Conservation (phyloP, 2,797 vertebrate species). For the Calcarius lapponicus region DNA sequence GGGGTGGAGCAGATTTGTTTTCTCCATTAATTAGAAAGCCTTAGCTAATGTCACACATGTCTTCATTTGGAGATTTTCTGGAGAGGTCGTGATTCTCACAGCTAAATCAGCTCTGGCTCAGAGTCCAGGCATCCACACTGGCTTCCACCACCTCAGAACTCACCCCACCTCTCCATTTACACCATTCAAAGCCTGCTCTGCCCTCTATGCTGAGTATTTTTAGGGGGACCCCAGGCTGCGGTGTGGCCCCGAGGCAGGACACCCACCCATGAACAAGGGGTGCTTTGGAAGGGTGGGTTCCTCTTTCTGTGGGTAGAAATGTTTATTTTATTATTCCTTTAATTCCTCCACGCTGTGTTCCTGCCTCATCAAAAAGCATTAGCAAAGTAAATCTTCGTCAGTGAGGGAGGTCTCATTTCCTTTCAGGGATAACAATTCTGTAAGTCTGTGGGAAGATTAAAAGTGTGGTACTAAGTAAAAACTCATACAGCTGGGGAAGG, state of each 20-base stretch:
- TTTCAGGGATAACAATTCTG: conserved; percentile 44
- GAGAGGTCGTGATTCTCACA: not conserved
- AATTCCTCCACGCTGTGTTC: not conserved
- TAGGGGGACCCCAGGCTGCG: not conserved
- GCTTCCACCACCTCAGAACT: not conserved
- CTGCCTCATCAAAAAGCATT: conserved; percentile 41
- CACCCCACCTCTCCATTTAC: not conserved
- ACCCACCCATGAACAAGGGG: not conserved
- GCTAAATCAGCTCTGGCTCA: not conserved
- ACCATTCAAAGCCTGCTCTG: not conserved
- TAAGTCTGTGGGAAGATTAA: conserved; percentile 60
- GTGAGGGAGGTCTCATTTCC: conserved; percentile 26
- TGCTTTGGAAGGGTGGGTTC: not conserved
- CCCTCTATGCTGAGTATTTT: not conserved
- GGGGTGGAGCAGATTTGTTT: conserved; percentile 73
- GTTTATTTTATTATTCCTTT: conserved; percentile 41
- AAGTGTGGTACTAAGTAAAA: conserved; percentile 42
- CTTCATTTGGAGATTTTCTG: conserved; percentile 59
- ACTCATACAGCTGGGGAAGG: conserved; percentile 29
- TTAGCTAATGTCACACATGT: conserved; percentile 64
- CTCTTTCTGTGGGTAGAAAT: conserved; percentile 37
- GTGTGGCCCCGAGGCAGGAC: not conserved
- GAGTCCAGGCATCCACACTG: not conserved
- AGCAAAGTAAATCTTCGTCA: conserved; percentile 47
- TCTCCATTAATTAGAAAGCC: conserved; percentile 75